These are phyloP conservation scores for Gephyroberyx darwinii DNA, from an alignment of 2,797 vertebrate genomes.

Conservation along the genomic window DNA sequence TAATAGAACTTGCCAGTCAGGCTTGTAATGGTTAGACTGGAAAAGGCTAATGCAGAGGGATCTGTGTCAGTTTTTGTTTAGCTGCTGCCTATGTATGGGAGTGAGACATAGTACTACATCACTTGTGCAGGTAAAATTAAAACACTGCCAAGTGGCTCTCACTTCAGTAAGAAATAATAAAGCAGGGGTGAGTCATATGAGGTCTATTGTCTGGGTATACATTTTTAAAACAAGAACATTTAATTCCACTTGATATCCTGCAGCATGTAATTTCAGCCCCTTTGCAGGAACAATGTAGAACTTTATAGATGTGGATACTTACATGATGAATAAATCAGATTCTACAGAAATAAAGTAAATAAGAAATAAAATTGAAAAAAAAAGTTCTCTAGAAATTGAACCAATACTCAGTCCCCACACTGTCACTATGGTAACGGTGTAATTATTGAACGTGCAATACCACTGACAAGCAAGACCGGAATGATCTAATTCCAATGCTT, in stretches of 20 bases:
- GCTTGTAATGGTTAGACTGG: too few relatives aligned
- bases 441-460: conserved; percentile 60
- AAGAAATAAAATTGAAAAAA: conserved; percentile 9
- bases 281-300: conserved; percentile 5
- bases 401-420: conserved; percentile 40
- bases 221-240: background rate
- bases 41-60: too few relatives aligned
- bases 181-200: background rate
- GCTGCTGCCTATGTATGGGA: too few relatives aligned
- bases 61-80: too few relatives aligned
- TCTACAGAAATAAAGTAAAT: conserved; percentile 46
- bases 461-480: conserved; percentile 62
- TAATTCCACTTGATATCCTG: background rate
- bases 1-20: too few relatives aligned
- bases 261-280: background rate
- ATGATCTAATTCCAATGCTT: conserved; percentile 54
- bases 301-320: conserved; percentile 23
- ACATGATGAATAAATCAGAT: conserved; percentile 42
- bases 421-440: conserved; percentile 65
- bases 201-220: background rate
- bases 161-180: conserved; percentile 1
- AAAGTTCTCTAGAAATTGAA: conserved; percentile 48
- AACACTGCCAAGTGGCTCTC: conserved; percentile 1
- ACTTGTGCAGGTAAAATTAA: conserved; percentile 1
- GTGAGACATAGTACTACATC: background rate